phyloP scores from a whole-genome alignment of 2,888 invertebrate genomes.

The Sarcophaga caerulescens region DNA sequence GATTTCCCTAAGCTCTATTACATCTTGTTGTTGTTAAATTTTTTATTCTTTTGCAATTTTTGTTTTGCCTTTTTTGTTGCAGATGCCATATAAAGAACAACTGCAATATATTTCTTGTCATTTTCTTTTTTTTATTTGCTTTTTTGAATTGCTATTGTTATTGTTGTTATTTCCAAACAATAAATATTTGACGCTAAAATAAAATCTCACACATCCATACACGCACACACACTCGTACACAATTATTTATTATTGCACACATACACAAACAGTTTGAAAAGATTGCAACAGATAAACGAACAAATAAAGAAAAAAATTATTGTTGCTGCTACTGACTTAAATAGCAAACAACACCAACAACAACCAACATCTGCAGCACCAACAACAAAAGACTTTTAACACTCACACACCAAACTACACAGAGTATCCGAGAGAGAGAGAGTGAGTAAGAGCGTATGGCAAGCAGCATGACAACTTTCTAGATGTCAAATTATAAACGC shows the following conservation, averaged over 20 bases:
- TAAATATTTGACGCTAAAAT: conserved; percentile 61
- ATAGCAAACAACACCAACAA: conserved; percentile 49
- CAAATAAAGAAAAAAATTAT: conserved; percentile 1
- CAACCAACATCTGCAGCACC: not conserved
- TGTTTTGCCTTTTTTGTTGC: conserved; percentile 27
- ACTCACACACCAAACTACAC: conserved; percentile 60
- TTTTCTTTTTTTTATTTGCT: conserved; percentile 30
- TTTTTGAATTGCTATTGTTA: not conserved
- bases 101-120: conserved; percentile 56
- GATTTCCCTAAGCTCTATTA: conserved; percentile 77
- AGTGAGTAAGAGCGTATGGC: conserved; percentile 13
- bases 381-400: conserved; percentile 57
- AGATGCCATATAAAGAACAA: conserved; percentile 30
- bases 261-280: conserved; percentile 17
- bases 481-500: conserved; percentile 71
- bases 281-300: conserved; percentile 44
- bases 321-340: conserved; percentile 58
- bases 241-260: conserved; percentile 35
- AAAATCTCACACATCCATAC: not conserved
- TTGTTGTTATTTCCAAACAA: conserved; percentile 61
- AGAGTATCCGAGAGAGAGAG: not conserved
- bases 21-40: conserved; percentile 56
- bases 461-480: conserved; percentile 68
- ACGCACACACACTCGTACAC: not conserved
- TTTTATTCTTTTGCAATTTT: not conserved